Conservation (phyloP, 1,140 invertebrate species). For the Aphelenchoides fujianensis region DNA sequence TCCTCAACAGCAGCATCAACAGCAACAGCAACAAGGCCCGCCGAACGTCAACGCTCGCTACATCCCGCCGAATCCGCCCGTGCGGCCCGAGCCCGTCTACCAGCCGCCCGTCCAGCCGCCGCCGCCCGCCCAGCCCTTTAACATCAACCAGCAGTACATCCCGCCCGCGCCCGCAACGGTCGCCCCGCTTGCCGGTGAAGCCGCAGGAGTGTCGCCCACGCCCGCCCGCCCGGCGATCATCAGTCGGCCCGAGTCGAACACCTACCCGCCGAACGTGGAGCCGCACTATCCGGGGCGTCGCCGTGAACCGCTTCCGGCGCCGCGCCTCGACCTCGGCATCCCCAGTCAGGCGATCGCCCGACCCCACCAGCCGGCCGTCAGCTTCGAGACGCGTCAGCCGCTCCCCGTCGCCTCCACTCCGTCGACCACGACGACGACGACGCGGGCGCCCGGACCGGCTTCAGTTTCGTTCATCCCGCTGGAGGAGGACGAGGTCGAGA, state of each 20-base stretch:
- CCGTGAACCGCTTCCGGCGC: not conserved
- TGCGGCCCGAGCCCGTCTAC: not conserved
- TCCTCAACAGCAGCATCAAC: not conserved
- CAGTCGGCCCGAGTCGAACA: not conserved
- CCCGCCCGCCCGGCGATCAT: not conserved
- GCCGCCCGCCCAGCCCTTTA: not conserved
- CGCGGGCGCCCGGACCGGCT: not conserved
- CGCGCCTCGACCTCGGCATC: not conserved
- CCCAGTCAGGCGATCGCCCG: not conserved
- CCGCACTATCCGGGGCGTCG: not conserved
- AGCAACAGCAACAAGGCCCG: not conserved
- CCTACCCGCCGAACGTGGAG: slow-evolving; percentile 6
- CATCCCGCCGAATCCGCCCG: slow-evolving; percentile 14
- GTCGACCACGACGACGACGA: too few relatives aligned
- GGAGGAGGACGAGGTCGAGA: not conserved
- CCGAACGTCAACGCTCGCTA: slow-evolving; percentile 24
- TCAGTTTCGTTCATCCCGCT: not conserved
- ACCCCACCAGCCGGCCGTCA: not conserved
- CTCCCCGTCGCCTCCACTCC: not conserved
- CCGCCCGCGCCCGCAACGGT: not conserved
- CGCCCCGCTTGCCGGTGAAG: not conserved
- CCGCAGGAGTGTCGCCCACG: not conserved
- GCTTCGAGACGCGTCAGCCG: too few relatives aligned
- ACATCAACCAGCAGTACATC: slow-evolving; percentile 7
- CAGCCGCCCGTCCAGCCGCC: not conserved